phyloP scores from a whole-genome alignment of 30 jellyfish, hydroid and myxozoan genomes.

The Chironex yamaguchii region DNA sequence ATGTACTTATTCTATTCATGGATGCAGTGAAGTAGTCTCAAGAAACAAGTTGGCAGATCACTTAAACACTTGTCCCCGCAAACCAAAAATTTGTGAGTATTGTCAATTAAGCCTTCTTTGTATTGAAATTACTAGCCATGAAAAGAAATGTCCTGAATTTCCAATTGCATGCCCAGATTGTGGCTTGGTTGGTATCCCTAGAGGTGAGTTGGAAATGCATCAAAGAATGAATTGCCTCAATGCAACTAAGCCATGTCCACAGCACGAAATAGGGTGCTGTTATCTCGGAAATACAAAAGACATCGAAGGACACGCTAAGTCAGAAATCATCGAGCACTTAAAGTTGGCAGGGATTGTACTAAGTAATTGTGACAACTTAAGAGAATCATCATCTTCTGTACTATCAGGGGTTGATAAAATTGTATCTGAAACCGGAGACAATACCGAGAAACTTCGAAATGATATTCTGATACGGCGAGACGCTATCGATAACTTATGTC shows the following conservation, averaged over 20 bases:
- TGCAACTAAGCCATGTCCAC: background rate
- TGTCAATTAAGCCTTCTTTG: background rate
- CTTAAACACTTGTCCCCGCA: background rate
- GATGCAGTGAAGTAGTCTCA: background rate
- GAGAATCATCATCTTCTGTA: background rate
- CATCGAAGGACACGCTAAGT: background rate
- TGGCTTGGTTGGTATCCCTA: background rate
- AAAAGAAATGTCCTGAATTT: background rate
- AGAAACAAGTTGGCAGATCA: background rate
- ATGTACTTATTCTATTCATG: background rate
- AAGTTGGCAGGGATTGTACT: background rate
- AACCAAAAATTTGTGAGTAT: background rate
- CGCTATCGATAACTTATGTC: background rate
- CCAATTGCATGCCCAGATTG: background rate
- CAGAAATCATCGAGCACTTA: background rate
- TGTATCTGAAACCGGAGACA: background rate
- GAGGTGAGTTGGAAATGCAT: background rate
- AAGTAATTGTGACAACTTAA: background rate
- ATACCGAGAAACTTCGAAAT: background rate
- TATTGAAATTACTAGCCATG: background rate
- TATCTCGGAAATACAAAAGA: background rate
- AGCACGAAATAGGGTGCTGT: background rate
- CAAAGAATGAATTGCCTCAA: too few relatives aligned
- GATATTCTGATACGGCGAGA: background rate
- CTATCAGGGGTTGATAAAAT: background rate